Percentiles rank a stretch among this genome's conserved stretches.
Conservation (phyloP, 2,797 vertebrate species). For the Nyctalus aviator region DNA sequence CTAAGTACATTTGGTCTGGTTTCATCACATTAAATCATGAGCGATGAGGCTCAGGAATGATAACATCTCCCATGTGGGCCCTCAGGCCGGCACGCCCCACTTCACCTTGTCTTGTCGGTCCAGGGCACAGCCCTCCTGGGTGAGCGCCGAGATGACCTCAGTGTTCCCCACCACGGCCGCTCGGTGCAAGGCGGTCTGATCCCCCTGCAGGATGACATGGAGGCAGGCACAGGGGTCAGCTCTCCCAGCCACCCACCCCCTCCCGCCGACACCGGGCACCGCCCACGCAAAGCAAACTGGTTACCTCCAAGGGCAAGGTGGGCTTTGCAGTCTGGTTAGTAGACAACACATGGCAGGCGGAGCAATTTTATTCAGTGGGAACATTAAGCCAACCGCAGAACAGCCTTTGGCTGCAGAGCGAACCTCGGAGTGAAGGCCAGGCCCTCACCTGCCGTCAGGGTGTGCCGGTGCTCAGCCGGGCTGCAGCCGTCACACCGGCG, state of each 20-base stretch:
- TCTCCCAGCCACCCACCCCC: neutral
- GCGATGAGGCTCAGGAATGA: neutral
- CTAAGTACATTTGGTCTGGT: neutral
- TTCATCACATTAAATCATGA: neutral
- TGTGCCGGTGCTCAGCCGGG: neutral
- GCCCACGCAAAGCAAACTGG: neutral
- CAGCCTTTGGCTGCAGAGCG: neutral
- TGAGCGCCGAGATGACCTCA: conserved; percentile 92
- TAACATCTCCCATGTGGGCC: neutral
- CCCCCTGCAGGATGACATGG: conserved; percentile 88
- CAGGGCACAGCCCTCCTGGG: conserved; percentile 96
- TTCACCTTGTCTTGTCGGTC: conserved; percentile 97
- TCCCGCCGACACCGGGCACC: neutral
- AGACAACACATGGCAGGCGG: neutral
- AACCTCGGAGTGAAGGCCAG: neutral
- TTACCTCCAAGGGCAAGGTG: neutral
- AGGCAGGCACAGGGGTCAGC: neutral
- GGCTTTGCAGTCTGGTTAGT: conserved; percentile 22
- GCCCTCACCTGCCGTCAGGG: neutral
- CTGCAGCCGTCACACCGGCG: neutral
- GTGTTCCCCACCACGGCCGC: conserved; percentile 95
- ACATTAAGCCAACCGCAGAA: neutral
- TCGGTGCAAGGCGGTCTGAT: conserved; percentile 96
- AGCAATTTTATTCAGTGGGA: neutral
- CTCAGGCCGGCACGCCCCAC: neutral